These are phyloP conservation scores for Drosophila dives DNA, from an alignment of 2,888 invertebrate species.

Conservation along the genomic window DNA sequence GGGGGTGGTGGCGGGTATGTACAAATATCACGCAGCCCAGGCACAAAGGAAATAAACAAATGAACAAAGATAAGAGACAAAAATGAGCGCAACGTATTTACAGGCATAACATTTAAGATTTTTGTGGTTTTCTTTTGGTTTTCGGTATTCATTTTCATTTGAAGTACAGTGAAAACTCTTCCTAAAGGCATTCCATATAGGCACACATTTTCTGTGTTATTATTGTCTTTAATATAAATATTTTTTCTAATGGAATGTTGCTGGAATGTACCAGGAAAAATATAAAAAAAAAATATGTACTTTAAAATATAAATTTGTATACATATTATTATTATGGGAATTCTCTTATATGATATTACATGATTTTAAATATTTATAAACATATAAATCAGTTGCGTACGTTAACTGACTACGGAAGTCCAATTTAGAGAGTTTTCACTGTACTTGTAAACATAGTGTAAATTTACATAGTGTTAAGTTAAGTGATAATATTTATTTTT, in stretches of 20 bases:
- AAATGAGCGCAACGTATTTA: slow-evolving; percentile 75
- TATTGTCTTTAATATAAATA: neutral
- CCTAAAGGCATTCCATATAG: neutral
- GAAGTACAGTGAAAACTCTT: slow-evolving; percentile 15
- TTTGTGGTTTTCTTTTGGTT: slow-evolving; percentile 14
- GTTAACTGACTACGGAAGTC: neutral
- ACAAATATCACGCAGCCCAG: slow-evolving; percentile 58
- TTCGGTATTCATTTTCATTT: slow-evolving; percentile 23
- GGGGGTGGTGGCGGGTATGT: slow-evolving; percentile 8
- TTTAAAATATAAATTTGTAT: too few species aligned
- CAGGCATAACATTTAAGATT: slow-evolving; percentile 52
- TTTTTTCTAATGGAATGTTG: too few species aligned
- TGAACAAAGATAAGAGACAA: slow-evolving; percentile 63
- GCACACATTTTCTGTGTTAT: neutral
- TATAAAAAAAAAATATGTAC: too few species aligned
- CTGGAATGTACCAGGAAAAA: too few species aligned
- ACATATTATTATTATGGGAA: too few species aligned
- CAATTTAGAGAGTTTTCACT: neutral
- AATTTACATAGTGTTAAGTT: neutral
- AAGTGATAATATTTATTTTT: slow-evolving; percentile 5
- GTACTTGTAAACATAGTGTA: neutral
- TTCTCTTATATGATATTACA: too few species aligned
- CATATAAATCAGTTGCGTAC: neutral
- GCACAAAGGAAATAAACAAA: slow-evolving; percentile 58
- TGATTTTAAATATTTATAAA: neutral